Conservation (phyloP, 2,797 vertebrate species). For the Oceanodroma leucorhoa region DNA sequence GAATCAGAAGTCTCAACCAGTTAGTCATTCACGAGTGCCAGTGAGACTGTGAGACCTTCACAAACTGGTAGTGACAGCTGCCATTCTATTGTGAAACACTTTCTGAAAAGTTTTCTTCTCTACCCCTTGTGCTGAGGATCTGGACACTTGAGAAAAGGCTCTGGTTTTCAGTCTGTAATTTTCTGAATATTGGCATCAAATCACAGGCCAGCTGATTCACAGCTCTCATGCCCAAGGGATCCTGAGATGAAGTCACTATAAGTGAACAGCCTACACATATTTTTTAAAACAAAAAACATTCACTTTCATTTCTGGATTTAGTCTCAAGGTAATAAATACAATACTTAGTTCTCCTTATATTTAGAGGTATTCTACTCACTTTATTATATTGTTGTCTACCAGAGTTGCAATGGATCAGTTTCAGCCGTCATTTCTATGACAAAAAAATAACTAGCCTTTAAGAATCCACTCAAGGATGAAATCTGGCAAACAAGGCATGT, state of each 20-base stretch:
- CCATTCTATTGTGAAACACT: conserved; percentile 44
- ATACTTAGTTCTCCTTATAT: background rate
- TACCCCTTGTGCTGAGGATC: conserved; percentile 44
- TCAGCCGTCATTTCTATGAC: background rate
- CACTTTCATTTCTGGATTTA: background rate
- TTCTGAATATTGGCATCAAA: conserved; percentile 50
- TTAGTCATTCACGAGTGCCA: conserved; percentile 30
- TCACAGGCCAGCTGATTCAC: conserved; percentile 23
- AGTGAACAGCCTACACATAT: background rate
- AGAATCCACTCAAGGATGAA: conserved; percentile 17
- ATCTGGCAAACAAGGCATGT: background rate
- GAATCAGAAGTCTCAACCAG: conserved; percentile 13
- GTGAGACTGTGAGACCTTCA: background rate
- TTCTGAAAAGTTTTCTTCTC: conserved; percentile 68
- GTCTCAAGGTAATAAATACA: background rate
- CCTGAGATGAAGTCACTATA: conserved; percentile 9
- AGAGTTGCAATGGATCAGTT: background rate
- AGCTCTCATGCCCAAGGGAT: conserved; percentile 39
- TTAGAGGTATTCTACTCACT: background rate
- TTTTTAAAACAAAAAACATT: background rate
- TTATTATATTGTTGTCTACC: conserved; percentile 18
- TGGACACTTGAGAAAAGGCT: conserved; percentile 51
- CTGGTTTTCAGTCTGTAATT: conserved; percentile 53
- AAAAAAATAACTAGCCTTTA: conserved; percentile 43
- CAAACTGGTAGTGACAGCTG: conserved; percentile 57